Evolutionary conservation across 2,113 vertebrate genomes (phyloP), one percentile per base, ranked within the genome.

Genomic region (Pluvialis apricaria): DNA sequence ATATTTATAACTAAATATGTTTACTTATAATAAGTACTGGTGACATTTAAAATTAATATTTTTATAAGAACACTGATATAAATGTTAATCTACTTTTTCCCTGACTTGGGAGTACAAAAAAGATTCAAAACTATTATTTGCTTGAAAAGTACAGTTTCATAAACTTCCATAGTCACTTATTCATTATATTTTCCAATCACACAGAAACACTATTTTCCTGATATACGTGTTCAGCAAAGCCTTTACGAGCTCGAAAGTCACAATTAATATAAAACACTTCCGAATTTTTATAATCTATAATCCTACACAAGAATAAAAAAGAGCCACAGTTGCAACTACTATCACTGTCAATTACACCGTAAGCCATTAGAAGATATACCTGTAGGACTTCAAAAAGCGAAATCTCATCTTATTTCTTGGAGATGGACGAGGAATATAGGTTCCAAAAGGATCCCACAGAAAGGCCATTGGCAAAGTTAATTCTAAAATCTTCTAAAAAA

Each of bases 381-480:
- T 99, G 98, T 98, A 99, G 49, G 99, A 99, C 94, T 99, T 99
- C 79, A 98, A 97, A 95, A 99, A 98, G 52, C 96, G 97, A 65
- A 98, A 97, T 95, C 98, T 98, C 93, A 98, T 97, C 95, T 98
- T 98, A 95, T 97, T 97, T 96, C 97, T 98, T 89, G 97, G 92
- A 92, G 98, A 89, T 3, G 85, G 85, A 95, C 70, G 93, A 88
- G 98, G 88, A 65, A 79, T 82, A 57, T 97, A 95, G 68, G 84
- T 79, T 97, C 97, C 97, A 13, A 95, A 85, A 78, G 94, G 91
- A 91, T 98, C 98, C 98, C 97, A 97, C n/a, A 94, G 83, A 91
- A 98, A 98, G 92, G 98, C 98, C 98, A 99, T 99, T 94, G 88
- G 84, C 49, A 91, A 96, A 92, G 65, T 80, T 42, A 91, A 45